Base-by-base conservation (phyloP, 2,888 invertebrate species). In the Nephrotoma guestfalica region DNA sequence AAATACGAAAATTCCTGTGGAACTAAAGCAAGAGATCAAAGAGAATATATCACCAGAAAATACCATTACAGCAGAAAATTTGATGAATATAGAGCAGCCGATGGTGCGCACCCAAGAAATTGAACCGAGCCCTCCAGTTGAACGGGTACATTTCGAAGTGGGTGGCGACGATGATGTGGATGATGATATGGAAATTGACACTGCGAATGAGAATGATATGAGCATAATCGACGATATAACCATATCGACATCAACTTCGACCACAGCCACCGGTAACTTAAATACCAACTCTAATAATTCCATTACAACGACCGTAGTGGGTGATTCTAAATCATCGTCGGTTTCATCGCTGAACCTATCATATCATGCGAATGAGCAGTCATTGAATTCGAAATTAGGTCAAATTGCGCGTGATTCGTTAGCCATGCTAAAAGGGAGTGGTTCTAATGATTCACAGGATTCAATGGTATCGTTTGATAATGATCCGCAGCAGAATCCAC, bases 1-100 rank as follows among this genome's bases (percentile, higher is more conserved):
- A 84, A 84, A 92, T 0, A 92, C 93, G 83, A 93, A 93, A 88
- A 90, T 94, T 87, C 93, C 94, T 0, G 92, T 91, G 86, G 93
- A 93, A 89, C 90, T 94, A 4, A 93, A 94, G 86, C 90, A 93
- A 88, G 93, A 93, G 5, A 93, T 94, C 13, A 94, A 94, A 90
- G 94, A 94, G 88, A 94, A 94, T 88, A 93, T 94, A 1, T 94
- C 94, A 87, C 94, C 94, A 0, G 94, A 94, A 88, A 94, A 94
- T 86, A 94, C 94, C 0, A 91, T 91, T 42, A 91, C 91, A 89
- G 88, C 91, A 89, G 57, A 89, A 89, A 45, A 87, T 90, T 88
- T 89, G 89, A 6, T 45, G 40, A 86, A 86, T 47, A 45, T 86
- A 3, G 47, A 86, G 11, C 40, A 40, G 30, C 43, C 43, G 40